Evolutionary conservation across 1,140 invertebrate genomes (phyloP).

Genomic region (Cotesia chilonis): DNA sequence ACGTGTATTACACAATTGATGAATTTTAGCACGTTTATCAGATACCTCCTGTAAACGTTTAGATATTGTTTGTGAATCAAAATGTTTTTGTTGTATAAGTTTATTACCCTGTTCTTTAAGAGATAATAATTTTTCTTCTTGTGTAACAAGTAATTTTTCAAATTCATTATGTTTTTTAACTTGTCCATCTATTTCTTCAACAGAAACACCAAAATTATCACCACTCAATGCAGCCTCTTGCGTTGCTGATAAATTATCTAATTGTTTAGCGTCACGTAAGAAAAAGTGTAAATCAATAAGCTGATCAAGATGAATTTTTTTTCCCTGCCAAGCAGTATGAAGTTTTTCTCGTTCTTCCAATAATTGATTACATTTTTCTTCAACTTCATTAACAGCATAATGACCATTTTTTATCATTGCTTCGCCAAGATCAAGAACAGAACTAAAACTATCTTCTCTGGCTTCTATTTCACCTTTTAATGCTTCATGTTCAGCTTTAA

Average conservation of each 20-base stretch:
- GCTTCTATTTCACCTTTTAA: slow-evolving; percentile 95
- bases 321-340: slow-evolving; percentile 86
- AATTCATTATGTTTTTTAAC: slow-evolving; percentile 93
- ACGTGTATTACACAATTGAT: slow-evolving; percentile 72
- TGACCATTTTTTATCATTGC: slow-evolving; percentile 88
- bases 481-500: slow-evolving; percentile 90
- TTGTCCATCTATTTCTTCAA: slow-evolving; percentile 86
- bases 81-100: slow-evolving; percentile 91
- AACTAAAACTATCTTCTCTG: slow-evolving; percentile 84
- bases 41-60: slow-evolving; percentile 76
- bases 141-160: slow-evolving; percentile 82
- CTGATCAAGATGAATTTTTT: slow-evolving; percentile 92
- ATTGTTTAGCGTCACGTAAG: slow-evolving; percentile 91
- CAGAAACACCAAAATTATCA: slow-evolving; percentile 72
- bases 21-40: slow-evolving; percentile 75
- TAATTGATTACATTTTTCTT: slow-evolving; percentile 80
- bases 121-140: slow-evolving; percentile 87
- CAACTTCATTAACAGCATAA: slow-evolving; percentile 82
- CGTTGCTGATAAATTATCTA: slow-evolving; percentile 86
- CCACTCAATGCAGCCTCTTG: slow-evolving; percentile 82
- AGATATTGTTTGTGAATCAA: slow-evolving; percentile 88
- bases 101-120: slow-evolving; percentile 89
- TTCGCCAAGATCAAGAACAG: slow-evolving; percentile 81
- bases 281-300: slow-evolving; percentile 95
- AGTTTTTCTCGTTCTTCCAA: slow-evolving; percentile 81